Base-by-base conservation (phyloP, 2,113 vertebrate genomes). In the Hymenochirus boettgeri region DNA sequence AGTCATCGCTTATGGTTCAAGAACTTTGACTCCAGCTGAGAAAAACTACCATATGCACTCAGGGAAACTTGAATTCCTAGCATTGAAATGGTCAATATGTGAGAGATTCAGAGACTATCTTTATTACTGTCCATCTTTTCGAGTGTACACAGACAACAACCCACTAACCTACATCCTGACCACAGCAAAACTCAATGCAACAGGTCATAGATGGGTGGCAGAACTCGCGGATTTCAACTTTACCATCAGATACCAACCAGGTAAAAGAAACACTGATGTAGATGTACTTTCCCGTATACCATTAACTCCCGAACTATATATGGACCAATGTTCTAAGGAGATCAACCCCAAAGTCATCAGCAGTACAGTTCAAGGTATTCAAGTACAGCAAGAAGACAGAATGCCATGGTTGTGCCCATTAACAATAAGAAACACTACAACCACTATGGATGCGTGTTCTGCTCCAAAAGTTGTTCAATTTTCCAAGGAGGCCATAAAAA, bases 91-190 rank as follows among this genome's bases (percentile, higher is more conserved):
- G 48, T 5, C 48, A 51, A 51, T 51, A 5, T 51, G 15, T 51
- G 48, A 51, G 11, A 51, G 24, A 51, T 51, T 24, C 48, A 24
- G 19, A 23, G 2, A 51, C n/a, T 46, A 46, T 10, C 15, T 2
- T 18, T 24, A 3, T 22, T 51, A 51, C 9, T 10, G 19, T 51
- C 48, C 48, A 51, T 17, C 18, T 23, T 51, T 51, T 22, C 21
- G 19, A 47, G 37, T 57, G 51, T 67, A 46, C 58, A 61, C 60
- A 11, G 65, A 67, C 42, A 67, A 62, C 2, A 69, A 70, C 18
- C 66, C 45, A 9, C 26, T 70, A 6, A 70, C 61, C 27, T 65
- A 65, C 5, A 18, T 70, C 18, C n/a, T 63, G 46, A 51, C n/a
- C 19, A 53, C 2, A 24, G 66, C 60, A 4, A 65, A 27, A 29